phyloP scores from a whole-genome alignment of 2,888 invertebrate genomes.

The Leptinotarsa rubiginosa region DNA sequence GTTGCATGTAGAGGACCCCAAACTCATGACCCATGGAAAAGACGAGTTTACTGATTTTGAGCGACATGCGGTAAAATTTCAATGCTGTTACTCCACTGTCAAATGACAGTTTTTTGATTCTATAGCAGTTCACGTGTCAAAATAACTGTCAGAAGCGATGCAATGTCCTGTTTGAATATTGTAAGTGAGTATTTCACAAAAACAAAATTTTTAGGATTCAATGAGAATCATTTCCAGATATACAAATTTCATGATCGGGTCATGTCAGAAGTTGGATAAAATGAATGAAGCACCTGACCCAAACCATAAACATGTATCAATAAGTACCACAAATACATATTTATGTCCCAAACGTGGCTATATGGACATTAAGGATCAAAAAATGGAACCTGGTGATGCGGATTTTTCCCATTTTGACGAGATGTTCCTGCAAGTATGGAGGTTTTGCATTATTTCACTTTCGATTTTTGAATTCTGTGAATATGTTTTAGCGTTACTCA shows the following conservation, averaged over 20 bases:
- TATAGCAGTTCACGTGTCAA: neutral
- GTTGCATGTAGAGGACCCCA: too few species aligned
- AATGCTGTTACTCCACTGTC: neutral
- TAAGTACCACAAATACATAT: slow-evolving; percentile 31
- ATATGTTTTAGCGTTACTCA: too few species aligned
- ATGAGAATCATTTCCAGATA: neutral
- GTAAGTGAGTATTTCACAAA: neutral
- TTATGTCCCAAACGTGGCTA: slow-evolving; percentile 34
- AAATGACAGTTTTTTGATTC: neutral
- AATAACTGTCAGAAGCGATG: neutral
- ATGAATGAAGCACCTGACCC: slow-evolving; percentile 27
- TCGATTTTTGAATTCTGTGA: too few species aligned
- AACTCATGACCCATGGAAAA: too few species aligned
- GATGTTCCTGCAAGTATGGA: slow-evolving; percentile 31
- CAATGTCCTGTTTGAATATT: neutral
- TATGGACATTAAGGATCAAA: slow-evolving; percentile 29
- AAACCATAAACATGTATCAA: slow-evolving; percentile 22
- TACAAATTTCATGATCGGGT: neutral
- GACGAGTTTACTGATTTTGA: too few species aligned
- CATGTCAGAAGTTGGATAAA: slow-evolving; percentile 13
- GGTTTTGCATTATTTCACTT: neutral
- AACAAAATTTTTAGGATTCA: neutral
- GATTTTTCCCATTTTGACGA: slow-evolving; percentile 35
- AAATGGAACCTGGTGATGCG: slow-evolving; percentile 40
- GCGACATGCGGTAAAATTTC: too few species aligned